Base-by-base conservation (phyloP, 2,797 vertebrate genomes). In the Pygocentrus nattereri region DNA sequence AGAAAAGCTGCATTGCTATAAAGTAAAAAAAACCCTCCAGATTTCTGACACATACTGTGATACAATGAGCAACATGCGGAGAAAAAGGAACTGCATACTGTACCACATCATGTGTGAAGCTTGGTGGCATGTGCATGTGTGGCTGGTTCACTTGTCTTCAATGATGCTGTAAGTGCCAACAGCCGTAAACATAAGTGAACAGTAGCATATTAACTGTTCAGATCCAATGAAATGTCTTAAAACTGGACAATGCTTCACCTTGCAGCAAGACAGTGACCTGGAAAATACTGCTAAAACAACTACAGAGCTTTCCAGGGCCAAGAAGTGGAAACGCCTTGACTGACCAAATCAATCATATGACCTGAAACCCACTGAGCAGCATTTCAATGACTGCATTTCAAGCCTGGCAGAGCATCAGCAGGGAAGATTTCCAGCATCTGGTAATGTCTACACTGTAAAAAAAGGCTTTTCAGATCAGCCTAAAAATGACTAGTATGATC, bases 41-140 rank as follows among this genome's bases (percentile, higher is more conserved):
- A 25, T 5, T n/a, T 58, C 52, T 8, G 21, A 54, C 18, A 64
- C 5, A 34, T 18, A 19, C 27, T 7, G 8, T 21, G 5, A 65
- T 38, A 5, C 19, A 38, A 38, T 21, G 11, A 38, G 31, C 30
- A 38, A 31, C 30, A 16, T 21, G 18, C 65, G 30, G 62, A 65
- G 18, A 64, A 27, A 13, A 25, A 65, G 5, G 18, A 38, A 19
- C 30, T 65, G 16, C 61, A 6, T 18, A 13, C 61, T 16, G 15
- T 8, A 64, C 16, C 61, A 64, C 61, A 31, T 64, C 61, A 64
- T 64, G 61, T 31, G 59, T 64, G 16, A 64, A 64, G 64, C 30
- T 64, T 34, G 10, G 30, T 15, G 61, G 12, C 16, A 34, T 31
- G 61, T 18, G 16, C n/a, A 59, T 59, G n/a, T 59, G 25, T 23